Conservation (phyloP, 1,140 invertebrate genomes). For the Drosophila asahinai region DNA sequence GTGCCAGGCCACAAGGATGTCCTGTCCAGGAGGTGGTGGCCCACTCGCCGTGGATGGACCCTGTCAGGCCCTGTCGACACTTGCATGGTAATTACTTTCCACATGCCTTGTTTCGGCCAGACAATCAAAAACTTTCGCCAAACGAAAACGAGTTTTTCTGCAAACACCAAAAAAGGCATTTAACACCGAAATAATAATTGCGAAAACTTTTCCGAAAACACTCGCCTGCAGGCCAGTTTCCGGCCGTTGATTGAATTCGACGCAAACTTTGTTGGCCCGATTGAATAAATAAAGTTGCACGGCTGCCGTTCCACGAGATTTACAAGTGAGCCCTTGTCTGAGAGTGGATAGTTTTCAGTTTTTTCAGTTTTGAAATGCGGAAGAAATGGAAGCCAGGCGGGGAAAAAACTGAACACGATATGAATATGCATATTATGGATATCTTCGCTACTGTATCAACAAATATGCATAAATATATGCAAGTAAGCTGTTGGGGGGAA, state of each 20-base stretch:
- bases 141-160: slow-evolving; percentile 39
- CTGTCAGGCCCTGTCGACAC: slow-evolving; percentile 49
- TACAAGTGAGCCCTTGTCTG: not conserved
- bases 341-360: not conserved
- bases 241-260: slow-evolving; percentile 52
- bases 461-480: slow-evolving; percentile 1
- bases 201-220: slow-evolving; percentile 42
- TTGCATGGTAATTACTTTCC: slow-evolving; percentile 61
- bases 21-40: slow-evolving; percentile 6
- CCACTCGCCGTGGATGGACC: not conserved
- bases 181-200: slow-evolving; percentile 49
- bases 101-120: slow-evolving; percentile 36
- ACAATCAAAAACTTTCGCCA: slow-evolving; percentile 55
- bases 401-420: slow-evolving; percentile 23
- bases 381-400: not conserved
- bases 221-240: slow-evolving; percentile 16
- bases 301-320: not conserved
- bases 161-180: slow-evolving; percentile 34
- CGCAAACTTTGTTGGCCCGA: slow-evolving; percentile 37
- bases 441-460: not conserved
- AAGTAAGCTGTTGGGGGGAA: not conserved
- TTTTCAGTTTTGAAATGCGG: slow-evolving; percentile 6
- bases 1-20: slow-evolving; percentile 8
- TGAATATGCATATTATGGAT: slow-evolving; percentile 46
- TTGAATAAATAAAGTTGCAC: slow-evolving; percentile 39